Conservation (phyloP, 2,113 vertebrate species). For the Anhinga anhinga region DNA sequence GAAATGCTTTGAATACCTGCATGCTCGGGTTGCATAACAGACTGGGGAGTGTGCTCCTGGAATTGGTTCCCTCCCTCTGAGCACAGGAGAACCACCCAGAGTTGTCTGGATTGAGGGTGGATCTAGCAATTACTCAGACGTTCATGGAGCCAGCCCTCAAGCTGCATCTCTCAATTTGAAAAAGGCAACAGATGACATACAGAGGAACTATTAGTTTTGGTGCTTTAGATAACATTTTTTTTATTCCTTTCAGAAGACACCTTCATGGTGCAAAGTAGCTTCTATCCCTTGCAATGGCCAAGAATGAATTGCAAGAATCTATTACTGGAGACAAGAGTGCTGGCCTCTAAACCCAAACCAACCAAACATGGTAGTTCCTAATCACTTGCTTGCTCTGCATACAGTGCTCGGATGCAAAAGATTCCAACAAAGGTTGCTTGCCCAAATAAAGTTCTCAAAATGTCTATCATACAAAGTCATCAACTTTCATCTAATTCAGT, state of each 20-base stretch:
- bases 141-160: not conserved
- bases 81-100: not conserved
- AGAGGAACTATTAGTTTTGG: not conserved
- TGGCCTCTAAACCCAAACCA: not conserved
- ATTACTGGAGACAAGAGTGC: not conserved
- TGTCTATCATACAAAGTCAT: not conserved
- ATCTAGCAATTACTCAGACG: not conserved
- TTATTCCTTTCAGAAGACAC: not conserved
- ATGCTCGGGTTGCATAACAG: not conserved
- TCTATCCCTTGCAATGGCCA: not conserved
- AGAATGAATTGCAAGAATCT: not conserved
- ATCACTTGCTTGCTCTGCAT: not conserved
- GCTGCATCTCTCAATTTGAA: not conserved
- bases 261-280: not conserved
- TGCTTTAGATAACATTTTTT: not conserved
- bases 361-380: not conserved
- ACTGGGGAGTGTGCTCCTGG: not conserved
- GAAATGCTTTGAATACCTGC: not conserved
- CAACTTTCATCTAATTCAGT: not conserved
- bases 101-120: not conserved
- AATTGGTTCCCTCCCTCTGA: not conserved
- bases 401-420: not conserved
- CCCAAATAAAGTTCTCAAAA: not conserved
- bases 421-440: not conserved
- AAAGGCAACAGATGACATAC: not conserved